A percentile compares a stretch with the other conserved stretches of the same genome.
phyloP scores from a whole-genome alignment of 2,113 vertebrate genomes.

The Rhea americana region DNA sequence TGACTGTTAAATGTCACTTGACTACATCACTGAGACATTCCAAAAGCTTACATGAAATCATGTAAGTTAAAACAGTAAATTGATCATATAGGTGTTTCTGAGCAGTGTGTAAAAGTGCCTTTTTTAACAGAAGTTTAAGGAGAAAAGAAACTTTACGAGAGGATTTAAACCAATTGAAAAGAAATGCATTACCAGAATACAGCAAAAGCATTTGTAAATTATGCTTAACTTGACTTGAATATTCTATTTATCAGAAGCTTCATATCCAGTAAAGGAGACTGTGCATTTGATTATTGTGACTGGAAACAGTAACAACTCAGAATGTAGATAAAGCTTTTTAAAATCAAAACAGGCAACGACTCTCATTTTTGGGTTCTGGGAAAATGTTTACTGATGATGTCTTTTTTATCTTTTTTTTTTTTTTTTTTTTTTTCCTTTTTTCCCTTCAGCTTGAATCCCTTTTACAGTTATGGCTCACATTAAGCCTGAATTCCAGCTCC shows the following conservation, averaged over 20 bases:
- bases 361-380: background rate
- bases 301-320: background rate
- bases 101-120: background rate
- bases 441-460: conserved; percentile 90
- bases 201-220: background rate
- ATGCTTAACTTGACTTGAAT: background rate
- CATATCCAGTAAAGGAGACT: background rate
- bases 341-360: background rate
- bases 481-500: conserved; percentile 94
- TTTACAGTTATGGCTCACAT: conserved; percentile 95
- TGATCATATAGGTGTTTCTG: background rate
- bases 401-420: background rate
- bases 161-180: background rate
- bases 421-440: background rate
- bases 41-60: background rate
- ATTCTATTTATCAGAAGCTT: background rate
- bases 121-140: background rate
- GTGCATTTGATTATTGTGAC: background rate
- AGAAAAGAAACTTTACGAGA: background rate
- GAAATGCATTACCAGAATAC: background rate
- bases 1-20: background rate
- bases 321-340: background rate
- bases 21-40: background rate
- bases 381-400: background rate
- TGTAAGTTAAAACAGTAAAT: background rate